A percentile compares a stretch with the other conserved stretches of the same genome.
Conservation (phyloP, 2,888 invertebrate species). For the Xestoiulus laeticollis region DNA sequence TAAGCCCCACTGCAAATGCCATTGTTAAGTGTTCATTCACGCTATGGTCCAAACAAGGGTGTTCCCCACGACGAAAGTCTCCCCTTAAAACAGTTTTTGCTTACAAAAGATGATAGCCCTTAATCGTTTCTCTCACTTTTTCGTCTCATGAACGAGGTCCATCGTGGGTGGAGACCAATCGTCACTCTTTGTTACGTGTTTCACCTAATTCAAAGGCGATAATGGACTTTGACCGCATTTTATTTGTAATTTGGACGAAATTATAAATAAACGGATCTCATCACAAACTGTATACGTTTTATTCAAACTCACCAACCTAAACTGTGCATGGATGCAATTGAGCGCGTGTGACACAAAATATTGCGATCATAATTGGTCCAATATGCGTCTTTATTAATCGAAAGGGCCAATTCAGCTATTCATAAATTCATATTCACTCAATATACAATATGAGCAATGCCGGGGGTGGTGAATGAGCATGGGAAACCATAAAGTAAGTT, state of each 20-base stretch:
- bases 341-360: background rate
- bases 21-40: background rate
- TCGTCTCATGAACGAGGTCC: too few relatives aligned
- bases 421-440: background rate
- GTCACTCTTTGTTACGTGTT: background rate
- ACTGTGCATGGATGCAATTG: background rate
- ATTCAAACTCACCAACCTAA: too few relatives aligned
- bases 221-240: conserved; percentile 8
- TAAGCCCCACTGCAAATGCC: background rate
- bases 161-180: background rate
- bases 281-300: background rate
- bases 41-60: background rate
- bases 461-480: background rate
- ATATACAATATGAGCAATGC: conserved; percentile 1
- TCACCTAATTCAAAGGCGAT: background rate
- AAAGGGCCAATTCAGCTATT: background rate
- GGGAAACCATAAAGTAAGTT: background rate
- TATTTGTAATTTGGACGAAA: background rate
- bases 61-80: background rate
- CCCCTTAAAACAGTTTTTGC: conserved; percentile 10
- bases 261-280: conserved; percentile 1
- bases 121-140: conserved; percentile 22
- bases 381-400: background rate
- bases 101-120: background rate
- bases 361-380: background rate